Percentiles rank a stretch among this genome's conserved stretches.
Evolutionary conservation across 2,113 vertebrate genomes (phyloP).

Genomic region (Laticauda laticaudata): DNA sequence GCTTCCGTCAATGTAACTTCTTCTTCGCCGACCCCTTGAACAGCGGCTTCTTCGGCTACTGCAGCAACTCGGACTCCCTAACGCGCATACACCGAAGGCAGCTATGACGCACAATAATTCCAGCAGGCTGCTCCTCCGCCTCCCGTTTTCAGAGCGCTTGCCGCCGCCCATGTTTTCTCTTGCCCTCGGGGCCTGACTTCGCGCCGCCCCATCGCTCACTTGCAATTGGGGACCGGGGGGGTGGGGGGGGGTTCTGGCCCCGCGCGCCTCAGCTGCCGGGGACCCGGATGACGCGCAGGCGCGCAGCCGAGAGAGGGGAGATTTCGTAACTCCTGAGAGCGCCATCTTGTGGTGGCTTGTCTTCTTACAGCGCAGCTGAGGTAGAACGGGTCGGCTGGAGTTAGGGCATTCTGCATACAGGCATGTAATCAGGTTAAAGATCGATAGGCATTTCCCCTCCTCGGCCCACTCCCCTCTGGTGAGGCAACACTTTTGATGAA

Average conservation of each 20-base stretch:
- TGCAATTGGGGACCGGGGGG: neutral
- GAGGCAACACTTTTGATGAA: too few relatives aligned
- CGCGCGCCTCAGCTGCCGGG: neutral
- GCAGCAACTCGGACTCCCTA: neutral
- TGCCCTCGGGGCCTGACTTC: neutral
- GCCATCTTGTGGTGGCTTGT: neutral
- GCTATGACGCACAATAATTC: slow-evolving; percentile 35
- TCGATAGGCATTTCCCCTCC: too few relatives aligned
- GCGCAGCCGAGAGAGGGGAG: neutral
- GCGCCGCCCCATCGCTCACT: neutral
- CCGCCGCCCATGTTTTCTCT: neutral
- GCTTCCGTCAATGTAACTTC: neutral
- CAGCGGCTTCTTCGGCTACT: neutral
- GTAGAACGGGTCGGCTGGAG: too few relatives aligned
- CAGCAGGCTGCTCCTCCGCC: neutral
- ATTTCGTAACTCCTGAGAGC: neutral
- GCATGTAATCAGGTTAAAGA: too few relatives aligned
- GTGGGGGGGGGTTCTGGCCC: too few relatives aligned
- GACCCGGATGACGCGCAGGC: neutral
- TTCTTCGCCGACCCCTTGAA: neutral
- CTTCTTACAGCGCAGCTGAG: neutral
- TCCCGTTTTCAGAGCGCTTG: neutral
- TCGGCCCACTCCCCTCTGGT: too few relatives aligned
- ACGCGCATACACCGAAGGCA: neutral
- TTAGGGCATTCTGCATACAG: too few relatives aligned